Percentiles rank a stretch among this genome's conserved stretches.
phyloP scores from a whole-genome alignment of 2,113 vertebrate species.

The Onychorhynchus coronatus region DNA sequence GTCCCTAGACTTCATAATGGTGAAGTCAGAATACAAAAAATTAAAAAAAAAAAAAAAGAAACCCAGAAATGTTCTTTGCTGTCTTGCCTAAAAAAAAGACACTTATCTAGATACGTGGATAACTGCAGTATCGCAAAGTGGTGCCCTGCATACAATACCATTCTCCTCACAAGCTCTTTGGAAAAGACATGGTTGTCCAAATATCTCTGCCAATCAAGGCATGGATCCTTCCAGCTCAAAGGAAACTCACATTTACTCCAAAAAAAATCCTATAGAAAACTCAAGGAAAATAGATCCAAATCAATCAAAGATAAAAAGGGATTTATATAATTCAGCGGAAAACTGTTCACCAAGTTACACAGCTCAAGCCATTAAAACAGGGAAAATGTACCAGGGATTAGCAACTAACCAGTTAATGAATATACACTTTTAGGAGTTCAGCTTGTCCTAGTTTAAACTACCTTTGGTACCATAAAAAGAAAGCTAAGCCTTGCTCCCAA shows the following conservation, averaged over 20 bases:
- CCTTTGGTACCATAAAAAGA: neutral
- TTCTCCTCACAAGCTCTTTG: neutral
- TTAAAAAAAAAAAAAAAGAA: neutral
- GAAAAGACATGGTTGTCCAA: neutral
- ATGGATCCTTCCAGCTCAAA: neutral
- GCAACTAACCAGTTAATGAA: neutral
- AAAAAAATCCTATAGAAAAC: neutral
- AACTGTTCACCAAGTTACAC: neutral
- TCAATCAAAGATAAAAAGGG: neutral
- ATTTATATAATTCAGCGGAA: neutral
- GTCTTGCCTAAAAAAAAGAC: neutral
- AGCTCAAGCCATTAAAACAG: fast-evolving
- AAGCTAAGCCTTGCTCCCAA: neutral
- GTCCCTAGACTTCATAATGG: fast-evolving
- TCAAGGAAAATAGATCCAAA: neutral
- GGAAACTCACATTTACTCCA: neutral
- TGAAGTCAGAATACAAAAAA: neutral
- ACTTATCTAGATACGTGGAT: neutral
- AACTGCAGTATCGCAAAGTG: neutral
- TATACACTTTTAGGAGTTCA: neutral
- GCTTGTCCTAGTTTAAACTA: neutral
- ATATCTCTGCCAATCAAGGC: neutral
- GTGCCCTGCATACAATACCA: neutral
- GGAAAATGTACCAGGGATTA: neutral
- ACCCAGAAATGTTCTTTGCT: neutral